These are phyloP conservation scores for Acarapis woodi DNA, from an alignment of 1,140 invertebrate genomes.

Conservation along the genomic window DNA sequence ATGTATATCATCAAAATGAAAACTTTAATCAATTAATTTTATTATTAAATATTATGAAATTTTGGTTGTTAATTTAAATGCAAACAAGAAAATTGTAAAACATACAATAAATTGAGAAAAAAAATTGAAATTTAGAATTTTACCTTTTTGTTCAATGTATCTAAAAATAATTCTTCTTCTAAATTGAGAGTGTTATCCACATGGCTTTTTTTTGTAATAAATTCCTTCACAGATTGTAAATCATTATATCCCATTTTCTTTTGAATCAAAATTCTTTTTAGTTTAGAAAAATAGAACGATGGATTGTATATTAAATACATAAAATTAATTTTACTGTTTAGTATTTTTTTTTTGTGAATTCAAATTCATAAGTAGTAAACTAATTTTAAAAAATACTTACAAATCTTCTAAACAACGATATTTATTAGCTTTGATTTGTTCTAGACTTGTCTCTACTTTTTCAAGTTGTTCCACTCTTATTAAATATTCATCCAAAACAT, in stretches of 20 bases:
- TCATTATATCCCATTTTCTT: conserved; percentile 3
- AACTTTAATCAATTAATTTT: too few species aligned
- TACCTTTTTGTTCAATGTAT: conserved; percentile 21
- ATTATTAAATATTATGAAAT: too few species aligned
- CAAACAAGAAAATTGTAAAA: not conserved
- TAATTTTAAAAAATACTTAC: conserved; percentile 5
- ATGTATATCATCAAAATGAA: too few species aligned
- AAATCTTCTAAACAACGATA: conserved; percentile 6
- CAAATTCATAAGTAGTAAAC: not conserved
- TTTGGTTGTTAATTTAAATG: too few species aligned
- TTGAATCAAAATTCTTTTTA: not conserved
- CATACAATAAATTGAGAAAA: not conserved
- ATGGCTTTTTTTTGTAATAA: conserved; percentile 17
- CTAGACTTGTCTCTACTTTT: conserved; percentile 10
- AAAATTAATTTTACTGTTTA: not conserved
- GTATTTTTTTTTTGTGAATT: not conserved
- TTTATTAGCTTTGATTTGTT: conserved; percentile 6
- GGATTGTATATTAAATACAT: not conserved
- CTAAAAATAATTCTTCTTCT: conserved; percentile 23
- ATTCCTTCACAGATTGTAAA: conserved; percentile 15
- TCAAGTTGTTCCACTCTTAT: conserved; percentile 12
- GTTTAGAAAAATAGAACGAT: too few species aligned
- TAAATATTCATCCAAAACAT: conserved; percentile 11
- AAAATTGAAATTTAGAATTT: not conserved
- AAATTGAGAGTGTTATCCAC: conserved; percentile 17